Evolutionary conservation across 2,888 invertebrate species (phyloP).

Genomic region (Lysandra coridon): DNA sequence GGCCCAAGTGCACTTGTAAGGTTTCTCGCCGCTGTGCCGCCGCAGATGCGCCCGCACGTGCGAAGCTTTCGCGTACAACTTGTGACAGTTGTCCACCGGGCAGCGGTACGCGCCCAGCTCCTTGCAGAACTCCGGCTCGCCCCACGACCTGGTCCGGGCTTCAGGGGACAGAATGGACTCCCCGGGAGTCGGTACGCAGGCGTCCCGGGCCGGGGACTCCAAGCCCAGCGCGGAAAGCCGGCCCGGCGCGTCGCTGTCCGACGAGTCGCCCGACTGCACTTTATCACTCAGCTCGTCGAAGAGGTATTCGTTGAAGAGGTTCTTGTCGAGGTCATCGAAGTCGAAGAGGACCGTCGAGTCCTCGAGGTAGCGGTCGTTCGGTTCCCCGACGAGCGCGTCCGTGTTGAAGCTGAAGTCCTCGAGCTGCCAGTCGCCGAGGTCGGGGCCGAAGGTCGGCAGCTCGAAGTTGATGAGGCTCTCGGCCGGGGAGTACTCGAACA

Average conservation of each 20-base stretch:
- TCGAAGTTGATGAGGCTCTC: constrained; percentile 75
- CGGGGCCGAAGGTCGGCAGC: constrained; percentile 58
- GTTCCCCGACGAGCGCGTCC: constrained; percentile 62
- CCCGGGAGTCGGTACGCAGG: constrained; percentile 49
- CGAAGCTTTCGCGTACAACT: constrained; percentile 93
- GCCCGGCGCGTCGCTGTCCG: constrained; percentile 48
- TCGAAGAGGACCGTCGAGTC: constrained; percentile 61
- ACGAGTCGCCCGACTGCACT: constrained; percentile 53
- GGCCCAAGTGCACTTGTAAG: constrained; percentile 86
- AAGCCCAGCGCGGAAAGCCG: constrained; percentile 50
- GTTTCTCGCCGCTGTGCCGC: constrained; percentile 91
- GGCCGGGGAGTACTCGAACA: constrained; percentile 70
- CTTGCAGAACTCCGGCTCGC: constrained; percentile 67
- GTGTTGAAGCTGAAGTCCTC: constrained; percentile 66
- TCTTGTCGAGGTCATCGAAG: constrained; percentile 68
- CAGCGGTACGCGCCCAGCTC: constrained; percentile 83
- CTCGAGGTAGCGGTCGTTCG: constrained; percentile 55
- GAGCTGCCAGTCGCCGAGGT: constrained; percentile 61
- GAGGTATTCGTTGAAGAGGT: constrained; percentile 67
- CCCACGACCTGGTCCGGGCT: constrained; percentile 57
- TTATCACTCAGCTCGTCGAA: constrained; percentile 63
- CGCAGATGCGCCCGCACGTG: constrained; percentile 94
- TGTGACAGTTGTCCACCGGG: constrained; percentile 85
- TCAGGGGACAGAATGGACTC: constrained; percentile 43
- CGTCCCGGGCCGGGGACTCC: constrained; percentile 53